Evolutionary conservation across 2,888 invertebrate genomes (phyloP).

Genomic region (Platypus cylindrus): DNA sequence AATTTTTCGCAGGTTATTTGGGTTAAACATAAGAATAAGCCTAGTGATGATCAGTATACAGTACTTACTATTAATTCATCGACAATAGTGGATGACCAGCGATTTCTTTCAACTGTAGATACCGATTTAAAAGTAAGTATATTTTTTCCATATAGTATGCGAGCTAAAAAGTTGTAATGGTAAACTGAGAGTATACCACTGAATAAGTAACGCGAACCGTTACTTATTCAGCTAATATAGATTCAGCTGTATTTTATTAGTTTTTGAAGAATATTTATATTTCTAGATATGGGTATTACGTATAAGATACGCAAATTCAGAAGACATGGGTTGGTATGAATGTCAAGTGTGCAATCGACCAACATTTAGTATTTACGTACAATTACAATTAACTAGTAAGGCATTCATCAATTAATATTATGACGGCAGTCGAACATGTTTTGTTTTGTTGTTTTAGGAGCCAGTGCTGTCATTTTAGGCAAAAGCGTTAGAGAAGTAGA

Average conservation of each 20-base stretch:
- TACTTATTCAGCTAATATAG: too few species aligned
- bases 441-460: slow-evolving; percentile 47
- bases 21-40: slow-evolving; percentile 52
- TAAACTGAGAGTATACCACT: too few species aligned
- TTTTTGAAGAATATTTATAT: too few species aligned
- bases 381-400: slow-evolving; percentile 52
- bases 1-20: slow-evolving; percentile 50
- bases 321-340: slow-evolving; percentile 54
- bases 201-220: too few species aligned
- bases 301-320: slow-evolving; percentile 47
- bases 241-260: too few species aligned
- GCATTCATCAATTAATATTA: too few species aligned
- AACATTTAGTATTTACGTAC: slow-evolving; percentile 51
- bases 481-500: slow-evolving; percentile 31
- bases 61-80: slow-evolving; percentile 47
- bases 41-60: slow-evolving; percentile 31
- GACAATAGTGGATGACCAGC: slow-evolving; percentile 52
- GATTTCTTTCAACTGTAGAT: slow-evolving; percentile 50
- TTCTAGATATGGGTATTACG: slow-evolving; percentile 44
- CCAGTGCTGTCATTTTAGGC: slow-evolving; percentile 57
- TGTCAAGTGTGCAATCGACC: slow-evolving; percentile 56
- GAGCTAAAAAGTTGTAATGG: too few species aligned
- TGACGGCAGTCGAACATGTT: too few species aligned
- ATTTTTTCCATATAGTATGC: too few species aligned
- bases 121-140: slow-evolving; percentile 42